Conservation (phyloP, 1,140 invertebrate genomes). For the Drosophila eugracilis region DNA sequence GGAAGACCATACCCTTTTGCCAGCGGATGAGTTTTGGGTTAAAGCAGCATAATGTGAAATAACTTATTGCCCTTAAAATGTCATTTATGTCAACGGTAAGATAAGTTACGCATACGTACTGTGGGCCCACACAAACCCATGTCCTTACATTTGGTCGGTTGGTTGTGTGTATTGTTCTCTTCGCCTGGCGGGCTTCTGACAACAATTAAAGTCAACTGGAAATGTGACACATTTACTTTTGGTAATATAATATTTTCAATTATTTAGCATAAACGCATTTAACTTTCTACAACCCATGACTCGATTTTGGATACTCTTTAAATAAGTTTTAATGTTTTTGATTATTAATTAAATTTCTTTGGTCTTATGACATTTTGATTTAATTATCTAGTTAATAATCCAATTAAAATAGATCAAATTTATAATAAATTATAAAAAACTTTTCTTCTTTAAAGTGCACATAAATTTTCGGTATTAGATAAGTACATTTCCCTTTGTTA, state of each 20-base stretch:
- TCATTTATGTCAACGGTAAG: conserved; percentile 82
- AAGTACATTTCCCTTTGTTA: background rate
- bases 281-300: conserved; percentile 6
- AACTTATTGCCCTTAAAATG: conserved; percentile 84
- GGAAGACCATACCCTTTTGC: conserved; percentile 5
- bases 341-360: no score
- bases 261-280: conserved; percentile 73
- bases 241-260: conserved; percentile 80
- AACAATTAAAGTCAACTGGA: conserved; percentile 81
- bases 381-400: no score
- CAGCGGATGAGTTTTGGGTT: conserved; percentile 38
- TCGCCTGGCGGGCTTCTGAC: conserved; percentile 63
- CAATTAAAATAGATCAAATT: no score
- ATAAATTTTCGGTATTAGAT: background rate
- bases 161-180: conserved; percentile 19
- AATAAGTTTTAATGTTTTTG: no score
- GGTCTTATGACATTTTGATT: no score
- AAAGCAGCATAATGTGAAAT: conserved; percentile 76
- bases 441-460: background rate
- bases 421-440: background rate
- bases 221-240: conserved; percentile 81
- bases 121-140: conserved; percentile 11
- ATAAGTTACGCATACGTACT: conserved; percentile 80
- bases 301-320: background rate
- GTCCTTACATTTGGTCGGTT: background rate